A percentile compares a stretch with the other conserved stretches of the same genome.
These are phyloP conservation scores for Drosophila mauritiana DNA, from an alignment of 1,140 invertebrate genomes.

Conservation along the genomic window DNA sequence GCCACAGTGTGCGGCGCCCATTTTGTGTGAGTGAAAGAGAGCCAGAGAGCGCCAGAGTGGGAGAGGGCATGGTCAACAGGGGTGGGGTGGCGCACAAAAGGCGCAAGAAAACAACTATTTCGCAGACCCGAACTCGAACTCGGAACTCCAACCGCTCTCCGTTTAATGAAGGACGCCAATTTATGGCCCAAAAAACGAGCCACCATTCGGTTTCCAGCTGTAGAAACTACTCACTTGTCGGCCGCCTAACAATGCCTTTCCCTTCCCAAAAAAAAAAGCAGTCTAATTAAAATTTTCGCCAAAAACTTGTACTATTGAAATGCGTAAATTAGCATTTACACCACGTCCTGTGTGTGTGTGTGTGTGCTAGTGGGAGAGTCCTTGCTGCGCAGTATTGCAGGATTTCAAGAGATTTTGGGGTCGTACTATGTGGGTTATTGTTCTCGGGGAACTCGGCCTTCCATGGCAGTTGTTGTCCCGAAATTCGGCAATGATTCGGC, in stretches of 20 bases:
- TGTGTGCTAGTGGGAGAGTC: conserved; percentile 8
- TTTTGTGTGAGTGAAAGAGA: conserved; percentile 61
- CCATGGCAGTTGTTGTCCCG: conserved; percentile 23
- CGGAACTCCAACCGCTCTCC: conserved; percentile 34
- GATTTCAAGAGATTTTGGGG: conserved; percentile 7
- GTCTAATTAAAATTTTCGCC: conserved; percentile 75
- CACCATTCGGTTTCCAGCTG: conserved; percentile 21
- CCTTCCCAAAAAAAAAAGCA: conserved; percentile 37
- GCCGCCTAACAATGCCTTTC: conserved; percentile 15
- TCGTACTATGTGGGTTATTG: conserved; percentile 24
- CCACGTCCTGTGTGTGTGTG: neutral
- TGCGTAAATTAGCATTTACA: conserved; percentile 67
- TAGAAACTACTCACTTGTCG: conserved; percentile 35
- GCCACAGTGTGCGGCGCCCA: conserved; percentile 58
- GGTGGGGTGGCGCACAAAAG: neutral
- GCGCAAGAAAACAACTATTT: neutral
- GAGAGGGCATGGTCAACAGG: neutral
- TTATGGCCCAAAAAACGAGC: conserved; percentile 64
- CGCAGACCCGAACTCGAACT: neutral
- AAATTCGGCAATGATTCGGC: conserved; percentile 1
- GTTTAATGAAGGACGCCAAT: conserved; percentile 84
- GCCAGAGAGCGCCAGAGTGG: neutral
- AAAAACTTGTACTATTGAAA: conserved; percentile 60
- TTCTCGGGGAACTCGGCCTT: conserved; percentile 13
- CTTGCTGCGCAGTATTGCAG: conserved; percentile 19